Base-by-base conservation (phyloP, 2,797 vertebrate genomes). In the Lacerta agilis region DNA sequence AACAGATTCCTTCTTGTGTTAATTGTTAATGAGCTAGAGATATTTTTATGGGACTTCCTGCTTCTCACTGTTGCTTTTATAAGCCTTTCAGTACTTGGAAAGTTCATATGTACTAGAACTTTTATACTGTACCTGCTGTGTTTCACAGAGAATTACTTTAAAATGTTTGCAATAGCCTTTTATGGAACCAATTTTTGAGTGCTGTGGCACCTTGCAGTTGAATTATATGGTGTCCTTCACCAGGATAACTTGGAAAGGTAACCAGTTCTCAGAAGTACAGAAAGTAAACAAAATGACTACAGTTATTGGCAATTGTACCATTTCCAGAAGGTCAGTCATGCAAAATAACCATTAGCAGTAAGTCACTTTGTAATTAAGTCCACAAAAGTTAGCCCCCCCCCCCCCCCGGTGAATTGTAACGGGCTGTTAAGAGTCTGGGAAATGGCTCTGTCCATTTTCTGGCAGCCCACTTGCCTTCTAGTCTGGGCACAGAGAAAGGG, bases 31-130 rank as follows among this genome's bases (percentile, higher is more conserved):
- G 69, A 90, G n/a, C 5, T 0, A 0, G 73, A 73, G 1, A 3
- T 79, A 29, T 38, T 87, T 91, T 90, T 90, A 85, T 93, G 91
- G 83, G 84, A 79, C 20, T 5, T 82, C 79, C 82, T 87, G 38
- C 20, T 72, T 79, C 72, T 43, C 45, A 58, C 73, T 90, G 1
- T 87, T 86, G 89, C 33, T 93, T 93, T 89, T 86, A 81, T 91
- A 89, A 89, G 55, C 90, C 85, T 79, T 45, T 2, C 33, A 64
- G 82, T 90, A 86, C 64, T 91, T 91, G 71, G 86, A 87, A 93
- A 92, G 61, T 83, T 92, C 76, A 20, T 87, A 86, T 89, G 84
- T 95, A 89, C 87, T 83, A 67, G 89, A 78, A 84, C 89, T 89
- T 90, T 88, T 82, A 25, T 58, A 86, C 76, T 82, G 25, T 58